Evolutionary conservation across 2,888 invertebrate species (phyloP).

Genomic region (Parnassius smintheus): DNA sequence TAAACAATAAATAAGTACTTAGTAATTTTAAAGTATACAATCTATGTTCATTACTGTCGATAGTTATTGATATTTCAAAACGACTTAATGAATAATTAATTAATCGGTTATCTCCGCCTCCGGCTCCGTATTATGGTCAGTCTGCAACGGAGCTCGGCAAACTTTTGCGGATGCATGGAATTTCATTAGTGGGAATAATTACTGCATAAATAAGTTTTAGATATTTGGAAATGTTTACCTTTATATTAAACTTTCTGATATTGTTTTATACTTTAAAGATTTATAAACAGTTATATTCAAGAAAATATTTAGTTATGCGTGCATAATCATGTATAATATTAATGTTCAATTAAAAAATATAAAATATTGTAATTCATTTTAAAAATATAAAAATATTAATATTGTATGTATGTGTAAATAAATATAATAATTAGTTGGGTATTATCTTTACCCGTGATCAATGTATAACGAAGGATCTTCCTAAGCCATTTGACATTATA

Average conservation of each 20-base stretch:
- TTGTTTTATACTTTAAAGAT: not conserved
- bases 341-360: too few species aligned
- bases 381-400: too few species aligned
- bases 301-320: too few species aligned
- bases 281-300: not conserved
- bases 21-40: not conserved
- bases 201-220: not conserved
- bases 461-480: too few species aligned
- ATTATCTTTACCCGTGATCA: too few species aligned
- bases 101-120: slow-evolving; percentile 23
- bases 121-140: slow-evolving; percentile 19
- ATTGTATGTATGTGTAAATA: too few species aligned
- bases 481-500: too few species aligned
- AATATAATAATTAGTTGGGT: too few species aligned
- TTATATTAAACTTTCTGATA: too few species aligned
- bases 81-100: slow-evolving; percentile 26
- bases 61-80: slow-evolving; percentile 19
- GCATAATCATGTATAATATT: too few species aligned
- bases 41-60: slow-evolving; percentile 9
- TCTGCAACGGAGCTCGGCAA: slow-evolving; percentile 8
- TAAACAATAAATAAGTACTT: too few species aligned
- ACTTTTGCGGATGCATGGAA: slow-evolving; percentile 19
- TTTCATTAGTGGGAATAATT: slow-evolving; percentile 14
- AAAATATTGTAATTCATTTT: too few species aligned
- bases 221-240: not conserved